These are phyloP conservation scores for Butorides virescens DNA, from an alignment of 2,113 vertebrate species.

Conservation along the genomic window DNA sequence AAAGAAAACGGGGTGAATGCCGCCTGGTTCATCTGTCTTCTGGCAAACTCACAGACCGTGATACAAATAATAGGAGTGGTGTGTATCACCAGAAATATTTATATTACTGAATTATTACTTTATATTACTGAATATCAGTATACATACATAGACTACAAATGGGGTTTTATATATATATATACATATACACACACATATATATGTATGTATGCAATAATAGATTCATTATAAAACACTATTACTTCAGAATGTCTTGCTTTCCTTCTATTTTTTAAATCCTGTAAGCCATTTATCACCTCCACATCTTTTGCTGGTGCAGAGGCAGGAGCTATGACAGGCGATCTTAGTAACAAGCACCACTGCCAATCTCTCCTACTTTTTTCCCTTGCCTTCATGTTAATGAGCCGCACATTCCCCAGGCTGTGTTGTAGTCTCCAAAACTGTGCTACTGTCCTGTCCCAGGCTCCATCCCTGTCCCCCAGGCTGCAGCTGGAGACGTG, in stretches of 20 bases:
- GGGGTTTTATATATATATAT: neutral
- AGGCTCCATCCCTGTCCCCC: neutral
- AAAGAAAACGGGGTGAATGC: neutral
- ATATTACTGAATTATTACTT: neutral
- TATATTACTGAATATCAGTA: neutral
- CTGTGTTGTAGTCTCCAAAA: neutral
- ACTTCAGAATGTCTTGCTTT: neutral
- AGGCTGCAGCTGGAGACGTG: neutral
- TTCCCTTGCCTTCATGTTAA: neutral
- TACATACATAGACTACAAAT: neutral
- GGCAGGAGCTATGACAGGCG: neutral
- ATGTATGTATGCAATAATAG: neutral
- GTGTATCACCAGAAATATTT: neutral
- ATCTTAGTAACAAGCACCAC: neutral
- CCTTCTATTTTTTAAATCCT: neutral
- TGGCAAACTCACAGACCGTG: neutral
- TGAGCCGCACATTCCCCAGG: fast-evolving
- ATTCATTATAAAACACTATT: neutral
- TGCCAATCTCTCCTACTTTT: neutral
- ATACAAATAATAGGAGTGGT: neutral
- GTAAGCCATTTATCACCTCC: neutral
- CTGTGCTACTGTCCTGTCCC: neutral
- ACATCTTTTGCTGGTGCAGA: neutral
- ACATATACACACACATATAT: too few species aligned
- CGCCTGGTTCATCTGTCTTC: neutral